These are phyloP conservation scores for Neuroscelio doddi DNA, from an alignment of 2,888 invertebrate species.

Conservation along the genomic window DNA sequence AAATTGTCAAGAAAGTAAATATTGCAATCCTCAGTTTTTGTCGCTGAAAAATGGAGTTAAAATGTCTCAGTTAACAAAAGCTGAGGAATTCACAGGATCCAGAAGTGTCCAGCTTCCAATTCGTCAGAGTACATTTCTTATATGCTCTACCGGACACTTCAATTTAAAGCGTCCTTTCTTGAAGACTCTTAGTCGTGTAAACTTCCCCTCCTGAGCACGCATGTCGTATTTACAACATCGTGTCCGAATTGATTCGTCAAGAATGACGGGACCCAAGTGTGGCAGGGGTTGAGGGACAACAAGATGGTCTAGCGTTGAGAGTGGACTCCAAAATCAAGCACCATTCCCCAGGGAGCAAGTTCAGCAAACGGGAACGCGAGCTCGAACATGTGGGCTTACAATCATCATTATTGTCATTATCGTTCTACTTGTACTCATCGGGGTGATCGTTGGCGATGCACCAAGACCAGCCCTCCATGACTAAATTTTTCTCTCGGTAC, in stretches of 20 bases:
- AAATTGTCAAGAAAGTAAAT: too few relatives aligned
- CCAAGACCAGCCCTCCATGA: constrained; percentile 1
- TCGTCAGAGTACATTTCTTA: constrained; percentile 41
- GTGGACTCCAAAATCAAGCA: constrained; percentile 61
- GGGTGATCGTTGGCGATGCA: constrained; percentile 9
- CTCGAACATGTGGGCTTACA: constrained; percentile 64
- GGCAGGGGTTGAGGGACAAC: constrained; percentile 37
- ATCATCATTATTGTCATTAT: constrained; percentile 60
- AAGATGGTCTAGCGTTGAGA: constrained; percentile 50
- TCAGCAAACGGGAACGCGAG: constrained; percentile 51
- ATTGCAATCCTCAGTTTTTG: too few relatives aligned
- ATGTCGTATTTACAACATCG: constrained; percentile 66
- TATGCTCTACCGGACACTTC: constrained; percentile 40
- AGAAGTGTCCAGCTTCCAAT: constrained; percentile 41
- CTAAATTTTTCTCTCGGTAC: constrained; percentile 29
- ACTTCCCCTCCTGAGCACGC: constrained; percentile 42
- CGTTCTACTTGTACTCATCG: constrained; percentile 19
- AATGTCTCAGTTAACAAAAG: constrained; percentile 36
- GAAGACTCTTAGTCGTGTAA: constrained; percentile 38
- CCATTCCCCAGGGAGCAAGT: constrained; percentile 45
- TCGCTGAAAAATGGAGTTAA: constrained; percentile 37
- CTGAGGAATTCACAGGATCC: constrained; percentile 39
- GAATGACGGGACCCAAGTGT: constrained; percentile 37
- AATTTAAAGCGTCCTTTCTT: constrained; percentile 33
- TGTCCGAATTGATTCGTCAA: constrained; percentile 69